Base-by-base conservation (phyloP, 2,888 invertebrate species). In the Hypolimnas misippus region DNA sequence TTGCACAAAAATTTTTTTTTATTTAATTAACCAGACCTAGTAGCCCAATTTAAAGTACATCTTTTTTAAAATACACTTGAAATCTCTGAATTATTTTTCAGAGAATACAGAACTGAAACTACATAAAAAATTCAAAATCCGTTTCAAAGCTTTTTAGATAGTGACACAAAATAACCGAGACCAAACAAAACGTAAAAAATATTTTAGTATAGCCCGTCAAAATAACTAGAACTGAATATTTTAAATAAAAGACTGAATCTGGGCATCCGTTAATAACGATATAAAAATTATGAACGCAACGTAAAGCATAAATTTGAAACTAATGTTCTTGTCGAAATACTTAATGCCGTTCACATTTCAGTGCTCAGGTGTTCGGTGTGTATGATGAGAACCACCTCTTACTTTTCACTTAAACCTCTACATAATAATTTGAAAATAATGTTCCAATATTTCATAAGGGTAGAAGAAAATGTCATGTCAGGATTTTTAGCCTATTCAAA, bases 341-440 rank as follows among this genome's bases (percentile, higher is more conserved):
- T 66, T 66, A 67, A 70, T 65, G 66, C 29, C 40, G 50, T 66
- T 61, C 59, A 68, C 67, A 70, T 66, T 68, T 71, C 66, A 69
- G 65, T 54, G 62, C 71, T 68, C 72, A 72, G 71, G 72, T 72
- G 72, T 58, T 65, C 31, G 53, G 17, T 42, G 31, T 44, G 14
- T 52, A 50, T 64, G 60, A 61, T 58, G 63, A 50, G 38, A 57
- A 63, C 55, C 65, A 63, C 55, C 65, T 63, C 57, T 64, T 58
- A 68, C 63, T 66, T 64, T 63, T 60, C 57, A 66, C 63, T 70
- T 62, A 65, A 65, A 56, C 38, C 38, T 60, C 42, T 14, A 49
- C n/a, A n/a, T 46, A 46, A n/a, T 46, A n/a, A 46, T 21, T 46
- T 46, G 5, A 21, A n/a, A 21, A 46, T 21, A 42, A 46, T 21